Percentiles rank a stretch among this genome's conserved stretches.
Conservation (phyloP, 2,888 invertebrate genomes). For the Caenorhabditis sp. region DNA sequence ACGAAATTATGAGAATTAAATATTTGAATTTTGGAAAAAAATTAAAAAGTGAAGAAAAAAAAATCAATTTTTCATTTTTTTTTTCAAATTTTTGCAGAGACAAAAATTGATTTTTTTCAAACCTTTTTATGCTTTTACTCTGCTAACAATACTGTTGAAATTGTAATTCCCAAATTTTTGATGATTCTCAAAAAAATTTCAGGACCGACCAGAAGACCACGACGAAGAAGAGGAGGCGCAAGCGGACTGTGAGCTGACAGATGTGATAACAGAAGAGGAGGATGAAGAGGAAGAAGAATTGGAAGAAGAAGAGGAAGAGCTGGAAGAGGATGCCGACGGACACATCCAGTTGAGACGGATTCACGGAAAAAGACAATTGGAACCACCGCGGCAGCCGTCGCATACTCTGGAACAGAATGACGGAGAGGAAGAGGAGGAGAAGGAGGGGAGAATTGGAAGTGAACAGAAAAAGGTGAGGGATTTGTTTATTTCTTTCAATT, state of each 20-base stretch:
- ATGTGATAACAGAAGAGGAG: slow-evolving; percentile 70
- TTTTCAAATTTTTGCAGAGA: too few relatives aligned
- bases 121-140: too few relatives aligned
- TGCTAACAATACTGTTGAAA: too few relatives aligned
- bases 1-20: too few relatives aligned
- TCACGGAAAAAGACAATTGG: not conserved
- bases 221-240: slow-evolving; percentile 73
- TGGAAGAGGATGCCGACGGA: slow-evolving; percentile 14
- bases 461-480: not conserved
- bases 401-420: slow-evolving; percentile 5
- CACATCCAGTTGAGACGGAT: not conserved
- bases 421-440: slow-evolving; percentile 1
- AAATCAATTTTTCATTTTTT: too few relatives aligned
- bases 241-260: slow-evolving; percentile 75
- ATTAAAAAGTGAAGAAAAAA: too few relatives aligned
- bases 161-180: too few relatives aligned
- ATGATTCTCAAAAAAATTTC: not conserved
- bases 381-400: slow-evolving; percentile 14
- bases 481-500: not conserved
- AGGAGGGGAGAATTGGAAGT: not conserved
- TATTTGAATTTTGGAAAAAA: too few relatives aligned
- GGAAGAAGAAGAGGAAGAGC: slow-evolving; percentile 24
- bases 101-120: too few relatives aligned
- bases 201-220: slow-evolving; percentile 41
- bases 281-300: slow-evolving; percentile 45